phyloP scores from a whole-genome alignment of 2,113 vertebrate genomes.

The Centropristis striata region DNA sequence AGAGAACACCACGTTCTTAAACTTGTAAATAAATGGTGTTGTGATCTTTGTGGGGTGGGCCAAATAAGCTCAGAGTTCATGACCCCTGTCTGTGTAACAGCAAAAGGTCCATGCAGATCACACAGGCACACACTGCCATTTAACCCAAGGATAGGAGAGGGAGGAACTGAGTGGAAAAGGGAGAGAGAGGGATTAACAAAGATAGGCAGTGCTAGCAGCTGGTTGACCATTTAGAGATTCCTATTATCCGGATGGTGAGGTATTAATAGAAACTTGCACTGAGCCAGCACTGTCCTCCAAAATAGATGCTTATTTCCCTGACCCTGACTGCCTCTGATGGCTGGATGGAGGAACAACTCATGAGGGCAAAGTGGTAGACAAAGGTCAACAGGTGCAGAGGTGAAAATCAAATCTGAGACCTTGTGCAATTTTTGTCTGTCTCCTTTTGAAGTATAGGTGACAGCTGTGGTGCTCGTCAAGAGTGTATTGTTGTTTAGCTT shows the following conservation, averaged over 20 bases:
- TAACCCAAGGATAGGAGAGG: constrained; percentile 55
- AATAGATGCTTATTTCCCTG: constrained; percentile 63
- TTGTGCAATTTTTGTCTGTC: constrained; percentile 1
- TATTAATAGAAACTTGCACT: constrained; percentile 74
- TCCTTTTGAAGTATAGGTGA: constrained; percentile 5
- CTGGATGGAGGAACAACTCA: constrained; percentile 10
- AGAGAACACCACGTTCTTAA: constrained; percentile 46
- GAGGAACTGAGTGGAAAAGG: constrained; percentile 34
- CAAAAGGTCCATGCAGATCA: constrained; percentile 68
- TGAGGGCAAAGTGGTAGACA: constrained; percentile 30
- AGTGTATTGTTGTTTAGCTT: no score
- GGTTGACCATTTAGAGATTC: constrained; percentile 70
- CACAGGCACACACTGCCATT: constrained; percentile 52
- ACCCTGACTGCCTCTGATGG: constrained; percentile 27
- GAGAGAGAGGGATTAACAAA: constrained; percentile 67
- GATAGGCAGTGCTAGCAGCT: constrained; percentile 63
- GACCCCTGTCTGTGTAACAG: constrained; percentile 72
- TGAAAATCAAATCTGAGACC: constrained; percentile 49
- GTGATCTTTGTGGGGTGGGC: constrained; percentile 56
- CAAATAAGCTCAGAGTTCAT: constrained; percentile 58
- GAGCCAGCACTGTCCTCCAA: constrained; percentile 49
- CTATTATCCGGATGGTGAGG: constrained; percentile 51
- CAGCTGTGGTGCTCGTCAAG: background rate
- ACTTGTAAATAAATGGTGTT: constrained; percentile 71
- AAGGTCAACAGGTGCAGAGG: constrained; percentile 64